These are phyloP conservation scores for Herpailurus yagouaroundi DNA, from an alignment of 2,113 vertebrate species.

Conservation along the genomic window DNA sequence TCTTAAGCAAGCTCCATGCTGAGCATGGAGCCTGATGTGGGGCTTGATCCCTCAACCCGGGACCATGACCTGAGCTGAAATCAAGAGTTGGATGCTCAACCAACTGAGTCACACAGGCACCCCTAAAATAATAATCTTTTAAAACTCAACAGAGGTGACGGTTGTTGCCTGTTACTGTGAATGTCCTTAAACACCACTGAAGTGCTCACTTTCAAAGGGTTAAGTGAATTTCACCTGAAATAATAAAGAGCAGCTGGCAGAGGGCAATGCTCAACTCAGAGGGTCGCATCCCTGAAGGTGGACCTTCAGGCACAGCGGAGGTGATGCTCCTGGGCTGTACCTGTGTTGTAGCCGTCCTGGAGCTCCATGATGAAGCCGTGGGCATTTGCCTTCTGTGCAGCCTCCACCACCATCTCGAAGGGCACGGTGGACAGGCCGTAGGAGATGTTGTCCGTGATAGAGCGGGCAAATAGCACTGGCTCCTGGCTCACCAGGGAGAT, in stretches of 20 bases:
- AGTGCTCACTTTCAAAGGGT: neutral
- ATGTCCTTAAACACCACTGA: neutral
- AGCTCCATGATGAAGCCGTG: constrained; percentile 92
- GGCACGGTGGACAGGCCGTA: constrained; percentile 91
- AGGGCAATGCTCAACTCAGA: fast-evolving
- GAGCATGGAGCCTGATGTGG: no score
- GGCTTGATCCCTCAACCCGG: no score
- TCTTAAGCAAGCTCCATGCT: no score
- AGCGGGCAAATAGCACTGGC: constrained; percentile 94
- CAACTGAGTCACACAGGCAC: no score
- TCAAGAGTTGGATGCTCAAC: no score
- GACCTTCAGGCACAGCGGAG: fast-evolving
- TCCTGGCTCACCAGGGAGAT: constrained; percentile 96
- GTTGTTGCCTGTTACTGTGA: no score
- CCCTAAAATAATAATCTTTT: neutral
- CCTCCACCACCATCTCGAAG: constrained; percentile 88
- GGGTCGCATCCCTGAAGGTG: fast-evolving
- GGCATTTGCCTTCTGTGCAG: constrained; percentile 93
- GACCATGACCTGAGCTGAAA: no score
- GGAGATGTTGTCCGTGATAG: constrained; percentile 93
- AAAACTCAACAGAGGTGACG: neutral
- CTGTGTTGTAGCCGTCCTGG: constrained; percentile 92
- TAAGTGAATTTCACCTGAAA: neutral
- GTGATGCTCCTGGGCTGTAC: constrained; percentile 75
- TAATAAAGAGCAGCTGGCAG: neutral